Percentiles rank a stretch among this genome's conserved stretches.
Conservation (phyloP, 2,113 vertebrate genomes). For the Pterocles orientalis region DNA sequence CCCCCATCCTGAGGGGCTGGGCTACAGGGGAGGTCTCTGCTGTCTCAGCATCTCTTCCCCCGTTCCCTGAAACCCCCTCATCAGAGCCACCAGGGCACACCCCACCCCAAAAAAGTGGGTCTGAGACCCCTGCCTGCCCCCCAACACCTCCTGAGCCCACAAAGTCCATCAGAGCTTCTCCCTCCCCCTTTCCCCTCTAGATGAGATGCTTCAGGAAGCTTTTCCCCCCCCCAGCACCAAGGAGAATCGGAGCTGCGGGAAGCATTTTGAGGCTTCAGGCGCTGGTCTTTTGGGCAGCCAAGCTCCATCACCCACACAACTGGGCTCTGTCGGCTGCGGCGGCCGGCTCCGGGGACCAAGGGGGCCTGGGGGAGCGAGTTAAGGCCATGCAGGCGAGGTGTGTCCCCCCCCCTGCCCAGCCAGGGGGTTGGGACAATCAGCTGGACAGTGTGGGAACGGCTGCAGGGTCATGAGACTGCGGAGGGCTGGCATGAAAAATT, state of each 20-base stretch:
- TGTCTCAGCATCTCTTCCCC: not conserved
- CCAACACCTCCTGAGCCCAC: not conserved
- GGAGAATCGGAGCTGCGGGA: rapidly evolving
- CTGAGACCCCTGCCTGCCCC: not conserved
- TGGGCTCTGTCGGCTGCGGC: not conserved
- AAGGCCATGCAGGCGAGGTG: not conserved
- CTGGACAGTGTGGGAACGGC: not conserved
- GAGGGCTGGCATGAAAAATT: not conserved
- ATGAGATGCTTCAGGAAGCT: not conserved
- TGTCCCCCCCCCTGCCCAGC: not conserved
- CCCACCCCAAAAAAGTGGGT: rapidly evolving
- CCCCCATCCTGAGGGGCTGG: rapidly evolving
- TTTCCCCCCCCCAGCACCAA: rapidly evolving
- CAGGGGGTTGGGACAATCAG: not conserved
- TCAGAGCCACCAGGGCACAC: rapidly evolving
- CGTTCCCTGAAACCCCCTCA: rapidly evolving
- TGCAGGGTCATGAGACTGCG: conserved; percentile 29
- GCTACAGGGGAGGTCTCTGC: not conserved
- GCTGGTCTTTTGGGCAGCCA: not conserved
- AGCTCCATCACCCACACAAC: not conserved
- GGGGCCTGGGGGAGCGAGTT: not conserved
- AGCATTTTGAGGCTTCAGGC: not conserved
- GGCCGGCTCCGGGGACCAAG: rapidly evolving
- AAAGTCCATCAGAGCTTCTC: rapidly evolving
- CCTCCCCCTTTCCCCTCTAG: rapidly evolving